These are phyloP conservation scores for Stenopsyche tienmushanensis DNA, from an alignment of 1,140 invertebrate genomes.

Conservation along the genomic window DNA sequence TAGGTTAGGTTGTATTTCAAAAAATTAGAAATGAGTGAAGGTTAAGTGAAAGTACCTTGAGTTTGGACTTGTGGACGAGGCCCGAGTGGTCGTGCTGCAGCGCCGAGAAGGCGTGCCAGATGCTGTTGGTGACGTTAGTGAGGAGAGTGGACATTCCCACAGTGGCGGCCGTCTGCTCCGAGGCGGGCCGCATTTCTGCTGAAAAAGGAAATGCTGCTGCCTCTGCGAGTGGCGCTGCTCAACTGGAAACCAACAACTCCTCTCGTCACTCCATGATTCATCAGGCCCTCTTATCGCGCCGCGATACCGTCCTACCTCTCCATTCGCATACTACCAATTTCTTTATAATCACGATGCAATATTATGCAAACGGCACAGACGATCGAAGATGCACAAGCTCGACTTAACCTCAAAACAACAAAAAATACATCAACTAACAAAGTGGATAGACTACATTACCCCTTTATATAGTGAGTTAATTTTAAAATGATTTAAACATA, in stretches of 20 bases:
- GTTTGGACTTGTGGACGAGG: slow-evolving; percentile 70
- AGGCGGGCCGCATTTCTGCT: slow-evolving; percentile 42
- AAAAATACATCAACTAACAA: too few relatives aligned
- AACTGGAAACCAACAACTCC: too few relatives aligned
- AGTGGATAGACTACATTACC: too few relatives aligned
- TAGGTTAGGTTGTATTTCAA: too few relatives aligned
- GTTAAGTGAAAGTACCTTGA: slow-evolving; percentile 60
- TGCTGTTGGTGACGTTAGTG: slow-evolving; percentile 70
- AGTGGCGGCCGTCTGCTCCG: neutral
- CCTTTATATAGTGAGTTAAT: too few relatives aligned
- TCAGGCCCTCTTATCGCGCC: neutral
- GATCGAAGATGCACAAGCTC: too few relatives aligned
- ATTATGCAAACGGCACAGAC: too few relatives aligned
- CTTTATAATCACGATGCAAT: too few relatives aligned
- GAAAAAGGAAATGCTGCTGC: slow-evolving; percentile 40
- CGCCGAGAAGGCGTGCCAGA: slow-evolving; percentile 75
- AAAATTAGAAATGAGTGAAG: neutral
- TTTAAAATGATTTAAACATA: too few relatives aligned
- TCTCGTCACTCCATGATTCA: neutral
- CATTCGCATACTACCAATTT: too few relatives aligned
- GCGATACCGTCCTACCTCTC: neutral
- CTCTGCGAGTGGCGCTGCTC: slow-evolving; percentile 19
- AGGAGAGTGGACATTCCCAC: slow-evolving; percentile 60
- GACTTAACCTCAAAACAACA: too few relatives aligned
- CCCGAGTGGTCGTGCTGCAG: slow-evolving; percentile 61